These are phyloP conservation scores for Chitala chitala DNA, from an alignment of 2,113 vertebrate genomes.

Conservation along the genomic window DNA sequence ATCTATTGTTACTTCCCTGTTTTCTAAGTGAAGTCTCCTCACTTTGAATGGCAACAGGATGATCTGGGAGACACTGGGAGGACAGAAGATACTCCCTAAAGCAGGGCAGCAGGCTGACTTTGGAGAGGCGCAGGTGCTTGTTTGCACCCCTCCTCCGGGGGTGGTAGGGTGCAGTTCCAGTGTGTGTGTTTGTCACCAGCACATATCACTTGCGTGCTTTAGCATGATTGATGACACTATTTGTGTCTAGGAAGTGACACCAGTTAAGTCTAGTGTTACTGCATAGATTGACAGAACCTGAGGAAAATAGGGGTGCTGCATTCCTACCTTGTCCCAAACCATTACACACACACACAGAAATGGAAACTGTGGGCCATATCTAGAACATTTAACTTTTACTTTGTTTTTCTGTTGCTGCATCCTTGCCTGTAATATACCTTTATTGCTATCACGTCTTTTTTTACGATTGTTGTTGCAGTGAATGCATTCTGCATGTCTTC, in stretches of 20 bases:
- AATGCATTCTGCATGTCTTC: too few species aligned
- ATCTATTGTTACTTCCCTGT: slow-evolving; percentile 19
- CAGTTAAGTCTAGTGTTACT: background rate
- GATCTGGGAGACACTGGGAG: background rate
- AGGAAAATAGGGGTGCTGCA: background rate
- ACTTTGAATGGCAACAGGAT: slow-evolving; percentile 4
- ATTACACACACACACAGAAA: background rate
- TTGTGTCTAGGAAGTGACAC: background rate
- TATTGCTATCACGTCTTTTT: too few species aligned
- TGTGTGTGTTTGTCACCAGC: slow-evolving; percentile 18
- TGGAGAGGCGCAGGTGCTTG: slow-evolving; percentile 18
- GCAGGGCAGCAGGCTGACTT: background rate
- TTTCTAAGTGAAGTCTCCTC: slow-evolving; percentile 16
- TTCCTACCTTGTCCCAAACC: background rate
- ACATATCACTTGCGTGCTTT: background rate
- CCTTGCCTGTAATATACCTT: too few species aligned
- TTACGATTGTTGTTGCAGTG: too few species aligned
- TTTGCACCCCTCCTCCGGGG: background rate
- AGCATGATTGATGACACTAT: slow-evolving; percentile 6
- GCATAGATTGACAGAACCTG: background rate
- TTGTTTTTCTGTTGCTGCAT: background rate
- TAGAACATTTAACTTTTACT: background rate
- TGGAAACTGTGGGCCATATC: background rate
- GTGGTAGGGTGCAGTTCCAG: background rate
- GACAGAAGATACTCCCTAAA: slow-evolving; percentile 6